These are phyloP conservation scores for Allobates femoralis DNA, from an alignment of 2,797 vertebrate genomes.

Conservation along the genomic window DNA sequence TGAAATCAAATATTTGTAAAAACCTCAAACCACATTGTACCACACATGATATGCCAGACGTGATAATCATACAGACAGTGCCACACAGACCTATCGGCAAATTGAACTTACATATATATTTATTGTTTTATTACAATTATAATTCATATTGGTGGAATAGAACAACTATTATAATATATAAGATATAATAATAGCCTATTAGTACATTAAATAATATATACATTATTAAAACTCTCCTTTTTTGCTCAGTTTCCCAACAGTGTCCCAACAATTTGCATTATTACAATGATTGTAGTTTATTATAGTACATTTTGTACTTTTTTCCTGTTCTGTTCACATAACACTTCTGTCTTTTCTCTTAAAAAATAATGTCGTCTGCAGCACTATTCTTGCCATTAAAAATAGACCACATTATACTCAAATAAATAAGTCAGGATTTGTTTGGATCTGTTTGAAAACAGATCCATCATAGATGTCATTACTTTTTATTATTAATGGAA, in stretches of 20 bases:
- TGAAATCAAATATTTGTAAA: constrained; percentile 31
- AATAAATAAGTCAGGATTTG: background rate
- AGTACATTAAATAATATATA: no score
- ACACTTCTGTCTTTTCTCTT: background rate
- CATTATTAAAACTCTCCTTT: no score
- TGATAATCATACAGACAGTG: background rate
- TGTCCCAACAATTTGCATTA: no score
- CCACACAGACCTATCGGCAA: background rate
- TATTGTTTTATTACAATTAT: background rate
- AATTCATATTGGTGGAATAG: background rate
- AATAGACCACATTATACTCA: background rate
- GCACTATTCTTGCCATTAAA: background rate
- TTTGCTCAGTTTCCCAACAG: no score
- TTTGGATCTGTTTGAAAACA: background rate
- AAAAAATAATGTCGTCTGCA: background rate
- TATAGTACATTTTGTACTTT: background rate
- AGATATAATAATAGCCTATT: no score
- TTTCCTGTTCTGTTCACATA: background rate
- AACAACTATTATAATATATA: no score
- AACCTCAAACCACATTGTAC: background rate
- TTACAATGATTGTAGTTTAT: no score
- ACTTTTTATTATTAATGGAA: background rate
- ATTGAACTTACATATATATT: background rate
- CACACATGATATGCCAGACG: background rate
- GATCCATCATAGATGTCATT: background rate